phyloP scores from a whole-genome alignment of 2,888 invertebrate genomes.

The Argyresthia goedartella region DNA sequence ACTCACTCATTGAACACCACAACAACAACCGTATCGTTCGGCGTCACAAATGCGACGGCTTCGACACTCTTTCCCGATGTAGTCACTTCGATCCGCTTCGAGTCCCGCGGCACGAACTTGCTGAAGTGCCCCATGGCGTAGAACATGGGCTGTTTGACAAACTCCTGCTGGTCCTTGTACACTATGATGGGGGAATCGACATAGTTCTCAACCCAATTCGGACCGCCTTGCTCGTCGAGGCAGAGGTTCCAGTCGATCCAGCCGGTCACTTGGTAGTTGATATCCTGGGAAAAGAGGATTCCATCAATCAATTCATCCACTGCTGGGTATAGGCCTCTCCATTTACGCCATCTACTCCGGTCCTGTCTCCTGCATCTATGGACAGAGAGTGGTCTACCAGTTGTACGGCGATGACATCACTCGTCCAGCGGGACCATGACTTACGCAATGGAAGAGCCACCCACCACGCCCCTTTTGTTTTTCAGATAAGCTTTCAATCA shows the following conservation, averaged over 20 bases:
- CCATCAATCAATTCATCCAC: no score
- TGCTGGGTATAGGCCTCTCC: no score
- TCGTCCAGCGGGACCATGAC: constrained; percentile 10
- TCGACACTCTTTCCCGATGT: constrained; percentile 15
- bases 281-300: constrained; percentile 60
- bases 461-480: no score
- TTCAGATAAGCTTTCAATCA: no score
- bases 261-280: constrained; percentile 81
- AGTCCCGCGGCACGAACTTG: constrained; percentile 76
- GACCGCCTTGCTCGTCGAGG: constrained; percentile 81
- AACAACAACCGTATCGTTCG: constrained; percentile 33
- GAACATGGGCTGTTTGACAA: constrained; percentile 92
- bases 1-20: constrained; percentile 20
- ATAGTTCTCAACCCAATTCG: constrained; percentile 81
- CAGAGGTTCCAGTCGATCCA: constrained; percentile 96
- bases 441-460: no score
- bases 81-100: constrained; percentile 34
- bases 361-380: not conserved
- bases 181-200: constrained; percentile 83
- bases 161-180: constrained; percentile 60
- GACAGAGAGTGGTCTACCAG: no score
- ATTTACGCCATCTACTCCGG: no score
- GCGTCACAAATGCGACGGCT: constrained; percentile 35
- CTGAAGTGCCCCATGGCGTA: constrained; percentile 88
- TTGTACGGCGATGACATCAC: no score